Evolutionary conservation across 2,888 invertebrate genomes (phyloP).

Genomic region (Cheilosia scutellata): DNA sequence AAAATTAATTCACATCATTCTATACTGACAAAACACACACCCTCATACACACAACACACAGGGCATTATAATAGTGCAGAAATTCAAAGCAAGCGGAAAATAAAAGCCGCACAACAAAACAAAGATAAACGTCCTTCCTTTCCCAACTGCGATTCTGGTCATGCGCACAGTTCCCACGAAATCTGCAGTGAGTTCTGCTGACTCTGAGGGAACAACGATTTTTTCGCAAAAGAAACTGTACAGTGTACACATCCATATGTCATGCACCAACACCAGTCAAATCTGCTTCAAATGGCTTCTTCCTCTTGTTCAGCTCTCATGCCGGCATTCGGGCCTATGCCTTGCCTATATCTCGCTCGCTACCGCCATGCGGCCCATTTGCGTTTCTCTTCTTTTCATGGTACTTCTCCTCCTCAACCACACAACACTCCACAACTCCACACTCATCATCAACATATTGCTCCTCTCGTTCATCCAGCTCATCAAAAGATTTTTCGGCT

Average conservation of each 20-base stretch:
- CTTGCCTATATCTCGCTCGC: not conserved
- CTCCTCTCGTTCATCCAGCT: slow-evolving; percentile 24
- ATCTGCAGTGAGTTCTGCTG: slow-evolving; percentile 59
- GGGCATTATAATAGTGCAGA: slow-evolving; percentile 24
- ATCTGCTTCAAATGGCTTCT: slow-evolving; percentile 50
- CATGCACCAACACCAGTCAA: slow-evolving; percentile 37
- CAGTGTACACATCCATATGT: slow-evolving; percentile 6
- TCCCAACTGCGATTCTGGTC: slow-evolving; percentile 52
- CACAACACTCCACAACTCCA: not conserved
- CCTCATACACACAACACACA: slow-evolving; percentile 14
- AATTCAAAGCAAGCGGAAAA: slow-evolving; percentile 10
- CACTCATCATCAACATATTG: slow-evolving; percentile 13
- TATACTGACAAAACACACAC: slow-evolving; percentile 3
- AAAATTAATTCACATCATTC: not conserved
- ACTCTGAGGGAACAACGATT: not conserved
- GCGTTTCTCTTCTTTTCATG: slow-evolving; percentile 17
- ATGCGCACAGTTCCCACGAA: slow-evolving; percentile 58
- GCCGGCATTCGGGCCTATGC: slow-evolving; percentile 17
- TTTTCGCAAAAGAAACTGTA: slow-evolving; percentile 28
- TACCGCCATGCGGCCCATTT: slow-evolving; percentile 51
- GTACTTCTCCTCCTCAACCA: slow-evolving; percentile 9
- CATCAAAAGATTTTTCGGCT: not conserved
- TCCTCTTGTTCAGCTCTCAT: slow-evolving; percentile 45
- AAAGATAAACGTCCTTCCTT: slow-evolving; percentile 67
- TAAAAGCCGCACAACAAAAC: slow-evolving; percentile 32